Evolutionary conservation across 2,888 invertebrate species (phyloP).

Genomic region (Thumatha senex): DNA sequence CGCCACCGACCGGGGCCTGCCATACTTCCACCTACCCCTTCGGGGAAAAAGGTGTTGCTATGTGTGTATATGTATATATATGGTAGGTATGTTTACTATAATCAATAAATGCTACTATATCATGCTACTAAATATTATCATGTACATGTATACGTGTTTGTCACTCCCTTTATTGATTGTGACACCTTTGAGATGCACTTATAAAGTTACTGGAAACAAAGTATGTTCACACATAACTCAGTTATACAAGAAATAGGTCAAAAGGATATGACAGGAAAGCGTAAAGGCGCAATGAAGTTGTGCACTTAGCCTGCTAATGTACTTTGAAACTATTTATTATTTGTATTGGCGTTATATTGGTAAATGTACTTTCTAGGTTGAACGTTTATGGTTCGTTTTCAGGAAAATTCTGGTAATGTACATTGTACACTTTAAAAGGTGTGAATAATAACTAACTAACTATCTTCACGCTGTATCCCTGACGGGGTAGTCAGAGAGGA

Average conservation of each 20-base stretch:
- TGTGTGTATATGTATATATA: too few species aligned
- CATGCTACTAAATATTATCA: background rate
- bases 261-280: slow-evolving; percentile 27
- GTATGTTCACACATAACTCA: slow-evolving; percentile 29
- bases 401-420: too few species aligned
- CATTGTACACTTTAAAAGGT: too few species aligned
- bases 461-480: too few species aligned
- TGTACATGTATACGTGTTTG: background rate
- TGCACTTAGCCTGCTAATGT: slow-evolving; percentile 36
- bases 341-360: slow-evolving; percentile 30
- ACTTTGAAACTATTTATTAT: slow-evolving; percentile 34
- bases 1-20: too few species aligned
- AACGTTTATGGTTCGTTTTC: too few species aligned
- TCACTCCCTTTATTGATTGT: slow-evolving; percentile 10
- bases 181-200: slow-evolving; percentile 21
- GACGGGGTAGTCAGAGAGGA: too few species aligned
- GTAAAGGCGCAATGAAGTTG: slow-evolving; percentile 29
- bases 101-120: too few species aligned
- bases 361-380: slow-evolving; percentile 17
- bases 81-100: too few species aligned
- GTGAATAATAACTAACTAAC: too few species aligned
- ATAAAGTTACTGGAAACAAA: slow-evolving; percentile 31
- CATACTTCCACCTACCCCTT: too few species aligned
- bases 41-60: too few species aligned
- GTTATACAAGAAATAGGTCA: slow-evolving; percentile 38